Percentiles rank a stretch among this genome's conserved stretches.
phyloP scores from a whole-genome alignment of 2,797 vertebrate genomes.

The Gobio occitaniae region DNA sequence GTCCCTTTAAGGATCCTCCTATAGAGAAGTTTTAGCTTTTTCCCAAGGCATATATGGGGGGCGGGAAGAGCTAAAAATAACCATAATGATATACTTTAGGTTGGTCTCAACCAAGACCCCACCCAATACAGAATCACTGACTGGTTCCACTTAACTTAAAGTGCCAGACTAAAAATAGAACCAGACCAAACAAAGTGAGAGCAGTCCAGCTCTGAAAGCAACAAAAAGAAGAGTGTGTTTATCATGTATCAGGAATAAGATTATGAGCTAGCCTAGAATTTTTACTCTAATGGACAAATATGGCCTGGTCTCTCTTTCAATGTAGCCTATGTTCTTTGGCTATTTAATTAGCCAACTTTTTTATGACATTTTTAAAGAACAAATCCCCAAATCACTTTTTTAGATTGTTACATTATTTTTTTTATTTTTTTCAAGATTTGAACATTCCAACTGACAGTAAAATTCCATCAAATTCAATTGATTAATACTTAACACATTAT shows the following conservation, averaged over 20 bases:
- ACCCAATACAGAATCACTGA: constrained; percentile 30
- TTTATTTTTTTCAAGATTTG: too few species aligned
- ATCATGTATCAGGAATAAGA: neutral
- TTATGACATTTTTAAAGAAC: too few species aligned
- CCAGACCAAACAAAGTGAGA: constrained; percentile 19
- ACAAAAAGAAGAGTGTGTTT: neutral
- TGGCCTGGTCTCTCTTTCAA: neutral
- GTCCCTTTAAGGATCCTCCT: neutral
- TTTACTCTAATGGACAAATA: neutral
- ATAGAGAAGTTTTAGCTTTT: neutral
- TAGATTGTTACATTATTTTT: too few species aligned
- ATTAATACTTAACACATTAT: too few species aligned
- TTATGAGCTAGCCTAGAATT: neutral
- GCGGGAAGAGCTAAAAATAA: constrained; percentile 41
- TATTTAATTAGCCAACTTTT: too few species aligned
- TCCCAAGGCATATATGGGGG: neutral
- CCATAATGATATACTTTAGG: constrained; percentile 19
- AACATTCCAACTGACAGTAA: too few species aligned
- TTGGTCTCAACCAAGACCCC: constrained; percentile 6
- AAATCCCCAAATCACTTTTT: too few species aligned
- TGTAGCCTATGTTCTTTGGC: neutral
- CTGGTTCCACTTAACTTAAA: constrained; percentile 42
- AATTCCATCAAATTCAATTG: too few species aligned
- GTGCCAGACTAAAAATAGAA: constrained; percentile 27
- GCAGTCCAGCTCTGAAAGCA: neutral